A percentile compares a stretch with the other conserved stretches of the same genome.
Evolutionary conservation across 1,140 invertebrate genomes (phyloP).

Genomic region (Papilio polytes): DNA sequence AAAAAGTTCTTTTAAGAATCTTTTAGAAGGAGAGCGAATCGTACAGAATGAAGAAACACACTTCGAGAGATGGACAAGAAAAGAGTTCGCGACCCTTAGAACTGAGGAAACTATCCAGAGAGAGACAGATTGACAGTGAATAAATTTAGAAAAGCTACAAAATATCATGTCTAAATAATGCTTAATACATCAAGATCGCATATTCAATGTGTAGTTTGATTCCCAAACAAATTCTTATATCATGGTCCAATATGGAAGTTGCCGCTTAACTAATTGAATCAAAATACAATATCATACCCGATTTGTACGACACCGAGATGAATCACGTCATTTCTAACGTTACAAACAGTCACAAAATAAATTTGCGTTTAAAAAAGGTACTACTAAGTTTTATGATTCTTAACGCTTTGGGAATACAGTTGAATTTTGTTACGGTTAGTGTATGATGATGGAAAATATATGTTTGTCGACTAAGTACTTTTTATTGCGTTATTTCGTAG

Average conservation of each 20-base stretch:
- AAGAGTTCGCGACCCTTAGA: too few species aligned
- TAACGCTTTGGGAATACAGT: slow-evolving; percentile 46
- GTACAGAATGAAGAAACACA: too few species aligned
- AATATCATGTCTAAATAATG: not conserved
- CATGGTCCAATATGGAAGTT: slow-evolving; percentile 65
- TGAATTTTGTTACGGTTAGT: slow-evolving; percentile 43
- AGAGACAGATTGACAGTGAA: too few species aligned
- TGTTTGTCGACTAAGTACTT: slow-evolving; percentile 61
- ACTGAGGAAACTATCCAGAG: too few species aligned
- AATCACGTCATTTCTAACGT: slow-evolving; percentile 51
- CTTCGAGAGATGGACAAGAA: too few species aligned
- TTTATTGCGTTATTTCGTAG: slow-evolving; percentile 75
- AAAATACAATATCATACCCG: slow-evolving; percentile 74
- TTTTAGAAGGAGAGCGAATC: too few species aligned
- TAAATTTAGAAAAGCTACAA: not conserved
- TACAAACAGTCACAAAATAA: slow-evolving; percentile 57
- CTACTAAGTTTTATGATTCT: slow-evolving; percentile 45
- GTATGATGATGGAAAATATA: slow-evolving; percentile 36
- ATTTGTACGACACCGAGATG: slow-evolving; percentile 58
- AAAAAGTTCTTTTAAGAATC: too few species aligned
- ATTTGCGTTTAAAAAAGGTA: slow-evolving; percentile 43
- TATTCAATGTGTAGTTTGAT: slow-evolving; percentile 18
- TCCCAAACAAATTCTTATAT: slow-evolving; percentile 56
- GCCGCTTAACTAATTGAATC: slow-evolving; percentile 77
- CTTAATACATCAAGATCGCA: slow-evolving; percentile 28